Percentiles rank a stretch among this genome's conserved stretches.
phyloP scores from a whole-genome alignment of 2,797 vertebrate genomes.

The Muraenolepis orangiensis region DNA sequence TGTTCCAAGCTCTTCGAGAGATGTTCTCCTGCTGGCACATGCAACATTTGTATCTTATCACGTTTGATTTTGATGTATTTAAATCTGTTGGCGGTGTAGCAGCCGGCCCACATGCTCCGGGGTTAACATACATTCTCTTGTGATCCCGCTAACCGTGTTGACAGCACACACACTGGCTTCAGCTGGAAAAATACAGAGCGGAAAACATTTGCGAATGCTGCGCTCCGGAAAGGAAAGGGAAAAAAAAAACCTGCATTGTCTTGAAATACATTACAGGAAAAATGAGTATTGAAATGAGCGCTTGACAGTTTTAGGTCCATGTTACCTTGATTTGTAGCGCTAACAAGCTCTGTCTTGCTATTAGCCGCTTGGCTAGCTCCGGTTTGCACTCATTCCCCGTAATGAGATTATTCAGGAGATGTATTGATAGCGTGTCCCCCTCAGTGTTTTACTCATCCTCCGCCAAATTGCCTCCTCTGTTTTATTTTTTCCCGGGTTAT shows the following conservation, averaged over 20 bases:
- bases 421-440: constrained; percentile 17
- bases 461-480: constrained; percentile 6
- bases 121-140: neutral
- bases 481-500: constrained; percentile 15
- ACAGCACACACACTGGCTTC: neutral
- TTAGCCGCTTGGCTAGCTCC: constrained; percentile 26
- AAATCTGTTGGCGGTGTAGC: neutral
- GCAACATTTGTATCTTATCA: neutral
- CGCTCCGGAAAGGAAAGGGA: neutral
- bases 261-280: constrained; percentile 16
- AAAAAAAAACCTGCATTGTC: neutral
- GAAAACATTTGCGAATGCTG: neutral
- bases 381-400: constrained; percentile 18
- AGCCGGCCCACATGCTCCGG: neutral
- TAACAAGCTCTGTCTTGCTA: constrained; percentile 18
- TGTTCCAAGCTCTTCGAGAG: neutral
- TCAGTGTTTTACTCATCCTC: constrained; percentile 20
- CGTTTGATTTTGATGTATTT: neutral
- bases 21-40: neutral
- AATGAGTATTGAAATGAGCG: neutral
- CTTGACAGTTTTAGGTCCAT: too few relatives aligned
- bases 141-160: neutral
- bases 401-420: constrained; percentile 34
- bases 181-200: neutral
- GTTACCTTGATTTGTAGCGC: constrained; percentile 6